Percentiles rank a stretch among this genome's conserved stretches.
Evolutionary conservation across 2,797 vertebrate species (phyloP).

Genomic region (Labeo calbasu): DNA sequence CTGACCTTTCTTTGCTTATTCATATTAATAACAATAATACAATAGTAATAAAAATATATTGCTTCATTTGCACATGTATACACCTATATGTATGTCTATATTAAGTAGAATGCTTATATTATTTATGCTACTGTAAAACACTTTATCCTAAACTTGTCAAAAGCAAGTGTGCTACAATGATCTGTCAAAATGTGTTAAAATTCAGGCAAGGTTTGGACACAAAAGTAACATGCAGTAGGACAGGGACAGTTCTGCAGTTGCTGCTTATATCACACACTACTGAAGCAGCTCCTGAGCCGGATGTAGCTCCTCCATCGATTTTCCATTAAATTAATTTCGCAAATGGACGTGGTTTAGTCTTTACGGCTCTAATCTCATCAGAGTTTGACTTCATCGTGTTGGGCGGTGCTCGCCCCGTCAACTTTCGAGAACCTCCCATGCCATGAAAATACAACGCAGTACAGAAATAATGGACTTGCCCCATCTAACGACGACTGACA

Average conservation of each 20-base stretch:
- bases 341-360: slow-evolving; percentile 37
- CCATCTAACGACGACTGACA: neutral
- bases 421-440: slow-evolving; percentile 29
- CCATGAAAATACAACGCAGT: neutral
- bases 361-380: slow-evolving; percentile 30
- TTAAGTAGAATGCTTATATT: neutral
- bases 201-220: neutral
- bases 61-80: neutral
- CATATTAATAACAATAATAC: neutral
- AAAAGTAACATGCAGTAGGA: neutral
- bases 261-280: slow-evolving; percentile 17
- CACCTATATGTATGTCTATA: neutral
- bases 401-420: slow-evolving; percentile 20
- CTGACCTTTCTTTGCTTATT: neutral
- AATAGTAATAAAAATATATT: neutral
- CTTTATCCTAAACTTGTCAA: neutral
- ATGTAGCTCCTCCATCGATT: slow-evolving; percentile 38
- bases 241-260: slow-evolving; percentile 28
- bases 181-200: neutral
- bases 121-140: neutral
- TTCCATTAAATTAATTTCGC: slow-evolving; percentile 39
- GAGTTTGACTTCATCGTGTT: neutral
- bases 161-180: neutral
- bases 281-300: slow-evolving; percentile 15
- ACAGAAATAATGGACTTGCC: neutral